Base-by-base conservation (phyloP, 2,888 invertebrate genomes). In the Ormia ochracea region DNA sequence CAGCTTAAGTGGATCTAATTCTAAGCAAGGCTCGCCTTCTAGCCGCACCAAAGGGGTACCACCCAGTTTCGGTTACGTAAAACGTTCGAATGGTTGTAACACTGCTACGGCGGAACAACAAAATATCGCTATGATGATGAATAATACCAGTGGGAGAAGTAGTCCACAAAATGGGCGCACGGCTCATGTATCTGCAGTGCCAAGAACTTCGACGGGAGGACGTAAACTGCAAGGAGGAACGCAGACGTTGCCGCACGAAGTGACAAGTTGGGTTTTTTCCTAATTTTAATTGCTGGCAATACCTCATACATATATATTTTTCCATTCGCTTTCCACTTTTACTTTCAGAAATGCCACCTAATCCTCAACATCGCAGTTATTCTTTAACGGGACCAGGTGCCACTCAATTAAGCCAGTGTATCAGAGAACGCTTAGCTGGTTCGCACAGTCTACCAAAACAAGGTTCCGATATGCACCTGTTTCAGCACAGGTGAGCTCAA, bases 221-320 rank as follows among this genome's bases (percentile, higher is more conserved):
- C 94, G 96, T 33, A 96, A 96, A 91, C 95, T 96, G 26, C 96
- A 96, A 5, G 96, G 96, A 12, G 96, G 96, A 28, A 96, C 96
- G 0, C 96, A 97, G 89, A 96, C 96, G 5, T 94, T 95, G 85
- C 94, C 94, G 36, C 94, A 94, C 84, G 95, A 95, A 63, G 85
- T 87, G 88, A 93, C 92, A 87, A 93, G 93, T 93, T 88, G 91
- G 92, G 90, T 66, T 48, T 56, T 26, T 61, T 70, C 10, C 19
- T 17, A n/a, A 1, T 31, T n/a, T 56, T n/a, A 28, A 33, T 41
- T n/a, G n/a, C n/a, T n/a, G n/a, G n/a, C n/a, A n/a, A n/a, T n/a
- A n/a, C n/a, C n/a, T n/a, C n/a, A n/a, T n/a, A n/a, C n/a, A n/a
- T n/a, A n/a, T 9, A 31, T 21, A 33, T 48, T 41, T 26, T 6